Evolutionary conservation across 2,113 vertebrate species (phyloP), one percentile per base, ranked within the genome.

Genomic region (Callospermophilus lateralis): DNA sequence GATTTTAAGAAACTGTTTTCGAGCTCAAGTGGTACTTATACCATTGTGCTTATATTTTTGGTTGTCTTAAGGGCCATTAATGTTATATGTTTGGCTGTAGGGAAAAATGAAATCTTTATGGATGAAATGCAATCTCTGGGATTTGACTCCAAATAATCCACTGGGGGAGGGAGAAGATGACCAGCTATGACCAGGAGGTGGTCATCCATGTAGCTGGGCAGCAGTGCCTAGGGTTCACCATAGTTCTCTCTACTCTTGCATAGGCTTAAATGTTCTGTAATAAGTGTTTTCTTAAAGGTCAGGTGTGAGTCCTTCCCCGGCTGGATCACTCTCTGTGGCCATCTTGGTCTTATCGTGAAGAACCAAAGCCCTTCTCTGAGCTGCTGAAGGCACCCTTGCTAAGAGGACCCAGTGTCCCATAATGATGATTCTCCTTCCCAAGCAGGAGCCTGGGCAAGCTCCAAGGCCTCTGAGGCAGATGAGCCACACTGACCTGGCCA

Each of bases 401-500:
- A 58, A 51, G 37, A 67, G 9, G 6, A 88, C 4, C 11, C 30
- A 4, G 37, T 8, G 4, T 9, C n/a, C 28, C 16, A 13, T 51
- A 0, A 8, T 22, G 4, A 58, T 3, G 30, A 39, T 4, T 65
- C 26, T 19, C 15, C 39, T 24, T 45, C 74, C 28, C 34, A 70
- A 16, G n/a, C 1, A 3, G 30, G 65, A 17, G 2, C 26, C 77
- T 13, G 10, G 32, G 4, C 37, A 1, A 30, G 9, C 0, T 2
- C n/a, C 55, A 7, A 9, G 34, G 16, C 15, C 17, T 32, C 55
- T 0, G 8, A 7, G 1, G 0, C 13, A 42, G 39, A 9, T 6
- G 65, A 78, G 6, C 7, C 30, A 17, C 1, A 1, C 34, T 22
- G 15, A 22, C 0, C 6, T 11, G 34, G 19, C 6, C 42, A 7